These are phyloP conservation scores for Neolamprologus cancellatus DNA, from an alignment of 2,113 vertebrate species.

Conservation along the genomic window DNA sequence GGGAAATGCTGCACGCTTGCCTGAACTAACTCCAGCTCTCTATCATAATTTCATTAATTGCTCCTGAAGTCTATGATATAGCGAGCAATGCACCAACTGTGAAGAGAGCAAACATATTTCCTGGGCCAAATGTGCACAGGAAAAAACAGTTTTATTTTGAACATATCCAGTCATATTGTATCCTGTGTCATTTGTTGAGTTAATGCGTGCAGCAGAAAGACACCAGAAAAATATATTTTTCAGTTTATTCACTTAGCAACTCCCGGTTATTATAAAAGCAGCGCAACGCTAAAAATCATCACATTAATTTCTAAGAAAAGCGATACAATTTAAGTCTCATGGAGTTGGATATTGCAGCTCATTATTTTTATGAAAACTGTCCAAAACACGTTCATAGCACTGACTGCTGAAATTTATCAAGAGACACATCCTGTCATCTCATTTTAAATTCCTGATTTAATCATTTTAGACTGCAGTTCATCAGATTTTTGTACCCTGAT, in stretches of 20 bases:
- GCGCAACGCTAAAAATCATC: not conserved
- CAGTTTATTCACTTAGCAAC: not conserved
- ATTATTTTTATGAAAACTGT: not conserved
- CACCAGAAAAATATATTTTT: not conserved
- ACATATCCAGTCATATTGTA: not conserved
- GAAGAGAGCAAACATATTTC: conserved; percentile 38
- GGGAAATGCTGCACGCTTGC: conserved; percentile 54
- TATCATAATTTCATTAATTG: conserved; percentile 67
- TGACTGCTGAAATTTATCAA: not conserved
- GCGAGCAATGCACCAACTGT: conserved; percentile 41
- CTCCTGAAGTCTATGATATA: conserved; percentile 61
- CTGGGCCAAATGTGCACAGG: conserved; percentile 38
- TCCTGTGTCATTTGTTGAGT: not conserved
- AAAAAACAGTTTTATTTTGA: conserved; percentile 12
- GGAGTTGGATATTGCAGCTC: not conserved
- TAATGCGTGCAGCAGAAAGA: not conserved
- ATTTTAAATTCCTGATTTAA: not conserved
- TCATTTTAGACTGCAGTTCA: not conserved
- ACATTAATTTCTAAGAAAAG: not conserved
- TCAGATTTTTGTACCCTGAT: not conserved
- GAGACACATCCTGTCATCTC: not conserved
- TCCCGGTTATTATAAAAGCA: not conserved
- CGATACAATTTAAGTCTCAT: not conserved
- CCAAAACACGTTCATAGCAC: not conserved
- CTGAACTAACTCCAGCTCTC: conserved; percentile 59